Base-by-base conservation (phyloP, 2,888 invertebrate species). In the Synanthedon myopaeformis region DNA sequence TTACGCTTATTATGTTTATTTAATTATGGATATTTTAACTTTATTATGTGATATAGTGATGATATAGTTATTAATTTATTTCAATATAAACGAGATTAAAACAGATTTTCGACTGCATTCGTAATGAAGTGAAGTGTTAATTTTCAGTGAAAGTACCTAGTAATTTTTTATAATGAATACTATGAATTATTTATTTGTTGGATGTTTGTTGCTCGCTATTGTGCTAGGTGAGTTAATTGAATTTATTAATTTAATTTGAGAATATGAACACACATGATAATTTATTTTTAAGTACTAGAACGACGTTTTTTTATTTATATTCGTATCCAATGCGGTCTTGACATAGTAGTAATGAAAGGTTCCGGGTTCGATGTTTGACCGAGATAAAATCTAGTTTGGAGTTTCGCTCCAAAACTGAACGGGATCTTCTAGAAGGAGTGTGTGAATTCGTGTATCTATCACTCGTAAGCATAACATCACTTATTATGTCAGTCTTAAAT, bases 61-160 rank as follows among this genome's bases (percentile, higher is more conserved):
- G 10, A 45, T 13, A 45, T 45, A 49, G 17, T 57, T 55, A 57
- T 60, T 64, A 59, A 57, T 35, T 35, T 59, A 55, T 54, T 57
- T 56, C 49, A 19, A 54, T 57, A 17, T 28, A 53, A 54, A 41
- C 41, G 51, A 57, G 53, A 54, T 49, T 53, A 41, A 53, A 51
- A 54, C 52, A 55, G 56, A 56, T 54, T 57, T 60, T 55, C 58
- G 55, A 60, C 61, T 57, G 58, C 55, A 61, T 59, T 63, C 61
- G 72, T 69, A 67, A 72, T 73, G 73, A 68, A 61, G 69, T 75
- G 73, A 70, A 58, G 64, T 67, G 69, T 48, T 52, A 55, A 52
- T 51, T 56, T 56, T 54, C 49, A 69, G 85, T 84, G 84, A 82
- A 84, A 80, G 82, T 83, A 71, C 68, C 69, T 70, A 64, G 67